These are phyloP conservation scores for Trinorchestia longiramus DNA, from an alignment of 1,140 invertebrate species.

Conservation along the genomic window DNA sequence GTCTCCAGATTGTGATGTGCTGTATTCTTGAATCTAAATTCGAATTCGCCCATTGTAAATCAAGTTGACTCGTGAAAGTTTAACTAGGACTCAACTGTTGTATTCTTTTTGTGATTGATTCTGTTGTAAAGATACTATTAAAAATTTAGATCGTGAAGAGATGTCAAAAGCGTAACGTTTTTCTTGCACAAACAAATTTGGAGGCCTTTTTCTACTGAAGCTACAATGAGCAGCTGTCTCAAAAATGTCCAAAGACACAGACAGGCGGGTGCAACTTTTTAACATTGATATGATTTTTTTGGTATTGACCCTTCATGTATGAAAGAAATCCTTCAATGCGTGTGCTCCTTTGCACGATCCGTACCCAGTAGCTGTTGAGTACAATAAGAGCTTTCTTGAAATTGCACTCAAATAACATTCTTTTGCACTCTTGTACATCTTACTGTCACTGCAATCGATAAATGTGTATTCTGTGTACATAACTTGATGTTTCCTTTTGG, in stretches of 20 bases:
- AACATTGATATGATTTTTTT: not conserved
- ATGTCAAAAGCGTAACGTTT: not conserved
- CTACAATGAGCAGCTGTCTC: not conserved
- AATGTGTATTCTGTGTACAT: not conserved
- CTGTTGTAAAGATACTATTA: not conserved
- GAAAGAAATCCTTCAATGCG: not conserved
- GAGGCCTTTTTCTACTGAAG: not conserved
- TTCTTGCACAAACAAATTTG: not conserved
- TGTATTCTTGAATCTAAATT: not conserved
- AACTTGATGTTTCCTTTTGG: not conserved
- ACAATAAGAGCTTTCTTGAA: not conserved
- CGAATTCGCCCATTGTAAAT: not conserved
- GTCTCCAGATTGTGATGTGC: not conserved
- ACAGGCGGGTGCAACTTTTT: conserved; percentile 17
- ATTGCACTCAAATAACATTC: conserved; percentile 8
- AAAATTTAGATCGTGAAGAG: not conserved
- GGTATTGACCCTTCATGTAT: conserved; percentile 24
- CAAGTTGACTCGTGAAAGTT: not conserved
- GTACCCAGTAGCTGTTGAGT: conserved; percentile 13
- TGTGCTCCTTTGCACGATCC: conserved; percentile 32
- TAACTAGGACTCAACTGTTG: not conserved
- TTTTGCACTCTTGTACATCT: not conserved
- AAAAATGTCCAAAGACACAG: not conserved
- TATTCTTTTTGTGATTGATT: not conserved
- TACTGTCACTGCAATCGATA: not conserved